phyloP scores from a whole-genome alignment of 2,113 vertebrate genomes.

The Cheirogaleus medius region DNA sequence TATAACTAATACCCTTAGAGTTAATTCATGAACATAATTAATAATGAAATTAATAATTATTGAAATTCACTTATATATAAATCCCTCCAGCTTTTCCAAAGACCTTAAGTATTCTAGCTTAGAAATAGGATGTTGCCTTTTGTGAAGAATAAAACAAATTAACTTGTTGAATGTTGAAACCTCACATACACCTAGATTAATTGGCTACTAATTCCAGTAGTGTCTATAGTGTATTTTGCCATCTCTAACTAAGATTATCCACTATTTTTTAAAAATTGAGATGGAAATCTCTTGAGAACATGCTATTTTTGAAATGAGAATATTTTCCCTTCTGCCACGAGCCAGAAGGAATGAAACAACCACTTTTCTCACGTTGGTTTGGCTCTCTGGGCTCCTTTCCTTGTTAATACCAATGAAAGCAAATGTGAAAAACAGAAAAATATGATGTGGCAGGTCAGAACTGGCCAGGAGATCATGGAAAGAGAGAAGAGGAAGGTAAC shows the following conservation, averaged over 20 bases:
- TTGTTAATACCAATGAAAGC: slow-evolving; percentile 65
- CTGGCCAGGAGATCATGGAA: background rate
- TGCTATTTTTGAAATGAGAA: slow-evolving; percentile 62
- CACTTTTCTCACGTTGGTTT: slow-evolving; percentile 53
- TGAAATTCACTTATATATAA: slow-evolving; percentile 30
- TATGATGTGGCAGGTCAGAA: slow-evolving; percentile 37
- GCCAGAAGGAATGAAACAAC: slow-evolving; percentile 56
- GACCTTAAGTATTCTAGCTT: slow-evolving; percentile 5
- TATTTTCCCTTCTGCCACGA: slow-evolving; percentile 64
- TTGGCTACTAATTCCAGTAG: slow-evolving; percentile 47
- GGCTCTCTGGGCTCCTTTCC: slow-evolving; percentile 39
- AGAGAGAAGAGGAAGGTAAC: slow-evolving; percentile 21
- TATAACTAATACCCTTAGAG: slow-evolving; percentile 24
- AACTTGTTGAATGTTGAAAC: slow-evolving; percentile 32
- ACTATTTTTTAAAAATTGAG: slow-evolving; percentile 54
- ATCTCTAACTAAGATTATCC: slow-evolving; percentile 29
- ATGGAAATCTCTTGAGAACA: slow-evolving; percentile 66
- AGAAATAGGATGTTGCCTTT: slow-evolving; percentile 24
- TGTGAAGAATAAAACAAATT: slow-evolving; percentile 54
- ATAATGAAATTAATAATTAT: slow-evolving; percentile 44
- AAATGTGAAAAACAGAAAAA: slow-evolving; percentile 65
- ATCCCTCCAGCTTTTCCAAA: slow-evolving; percentile 25
- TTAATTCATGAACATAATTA: slow-evolving; percentile 22
- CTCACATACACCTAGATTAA: background rate
- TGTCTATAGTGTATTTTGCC: slow-evolving; percentile 45